Evolutionary conservation across 2,888 invertebrate species (phyloP).

Genomic region (Pyrrhia umbra): DNA sequence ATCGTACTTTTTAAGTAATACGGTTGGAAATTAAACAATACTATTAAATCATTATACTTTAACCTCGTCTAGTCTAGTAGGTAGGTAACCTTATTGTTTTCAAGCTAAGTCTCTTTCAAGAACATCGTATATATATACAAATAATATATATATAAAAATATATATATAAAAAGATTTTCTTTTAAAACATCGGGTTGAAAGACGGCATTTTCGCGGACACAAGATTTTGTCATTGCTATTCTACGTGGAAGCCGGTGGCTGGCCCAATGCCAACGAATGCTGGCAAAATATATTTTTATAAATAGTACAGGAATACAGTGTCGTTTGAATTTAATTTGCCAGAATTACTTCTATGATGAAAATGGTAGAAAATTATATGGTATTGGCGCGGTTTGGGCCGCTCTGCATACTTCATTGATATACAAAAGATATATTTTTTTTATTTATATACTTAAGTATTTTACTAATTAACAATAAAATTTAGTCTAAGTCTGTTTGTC

Average conservation of each 20-base stretch:
- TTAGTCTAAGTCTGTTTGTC: too few species aligned
- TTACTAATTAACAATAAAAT: too few species aligned
- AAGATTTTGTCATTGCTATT: slow-evolving; percentile 31
- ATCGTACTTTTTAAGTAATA: too few species aligned
- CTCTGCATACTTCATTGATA: too few species aligned
- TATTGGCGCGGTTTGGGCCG: too few species aligned
- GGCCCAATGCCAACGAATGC: slow-evolving; percentile 36
- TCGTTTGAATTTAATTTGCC: slow-evolving; percentile 12
- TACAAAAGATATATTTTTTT: too few species aligned
- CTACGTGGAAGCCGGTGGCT: slow-evolving; percentile 15
- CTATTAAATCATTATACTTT: background rate
- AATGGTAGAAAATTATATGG: background rate
- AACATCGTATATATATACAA: background rate
- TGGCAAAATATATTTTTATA: slow-evolving; percentile 38
- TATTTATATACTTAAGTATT: too few species aligned
- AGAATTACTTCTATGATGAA: background rate
- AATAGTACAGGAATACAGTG: slow-evolving; percentile 28
- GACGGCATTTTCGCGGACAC: slow-evolving; percentile 31
- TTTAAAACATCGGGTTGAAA: slow-evolving; percentile 36
- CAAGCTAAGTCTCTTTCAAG: background rate
- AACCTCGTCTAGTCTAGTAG: background rate
- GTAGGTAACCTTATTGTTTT: background rate
- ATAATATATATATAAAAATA: too few species aligned
- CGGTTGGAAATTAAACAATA: background rate
- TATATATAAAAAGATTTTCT: slow-evolving; percentile 8